phyloP scores from a whole-genome alignment of 2,888 invertebrate species.

The Rotaria sp. region DNA sequence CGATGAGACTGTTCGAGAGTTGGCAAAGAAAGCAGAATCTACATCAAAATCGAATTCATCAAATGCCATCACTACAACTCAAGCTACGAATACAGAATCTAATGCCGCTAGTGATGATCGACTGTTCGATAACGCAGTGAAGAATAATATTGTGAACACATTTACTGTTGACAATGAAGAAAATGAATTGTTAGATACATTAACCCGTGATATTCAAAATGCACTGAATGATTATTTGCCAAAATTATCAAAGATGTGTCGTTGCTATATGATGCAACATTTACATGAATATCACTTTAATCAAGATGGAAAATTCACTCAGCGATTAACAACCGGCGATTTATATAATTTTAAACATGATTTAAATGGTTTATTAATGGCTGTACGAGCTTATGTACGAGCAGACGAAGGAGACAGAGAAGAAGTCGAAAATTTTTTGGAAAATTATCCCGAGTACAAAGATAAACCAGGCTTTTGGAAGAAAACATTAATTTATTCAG shows the following conservation, averaged over 20 bases:
- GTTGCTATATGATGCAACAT: not conserved
- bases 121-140: not conserved
- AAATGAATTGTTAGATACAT: not conserved
- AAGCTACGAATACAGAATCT: not conserved
- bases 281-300: not conserved
- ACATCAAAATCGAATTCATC: no score
- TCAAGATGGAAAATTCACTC: not conserved
- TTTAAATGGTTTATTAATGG: not conserved
- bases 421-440: not conserved
- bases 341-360: not conserved
- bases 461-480: conserved; percentile 1
- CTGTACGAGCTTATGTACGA: not conserved
- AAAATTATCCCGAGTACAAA: not conserved
- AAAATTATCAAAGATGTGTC: not conserved
- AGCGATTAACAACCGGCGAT: not conserved
- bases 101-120: not conserved
- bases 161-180: not conserved
- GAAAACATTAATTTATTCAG: not conserved
- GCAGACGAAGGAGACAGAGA: not conserved
- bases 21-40: not conserved
- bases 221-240: not conserved
- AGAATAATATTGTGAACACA: not conserved
- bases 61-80: no score
- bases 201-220: not conserved
- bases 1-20: not conserved